Conservation (phyloP, 2,797 vertebrate species). For the Sibirionetta formosa region DNA sequence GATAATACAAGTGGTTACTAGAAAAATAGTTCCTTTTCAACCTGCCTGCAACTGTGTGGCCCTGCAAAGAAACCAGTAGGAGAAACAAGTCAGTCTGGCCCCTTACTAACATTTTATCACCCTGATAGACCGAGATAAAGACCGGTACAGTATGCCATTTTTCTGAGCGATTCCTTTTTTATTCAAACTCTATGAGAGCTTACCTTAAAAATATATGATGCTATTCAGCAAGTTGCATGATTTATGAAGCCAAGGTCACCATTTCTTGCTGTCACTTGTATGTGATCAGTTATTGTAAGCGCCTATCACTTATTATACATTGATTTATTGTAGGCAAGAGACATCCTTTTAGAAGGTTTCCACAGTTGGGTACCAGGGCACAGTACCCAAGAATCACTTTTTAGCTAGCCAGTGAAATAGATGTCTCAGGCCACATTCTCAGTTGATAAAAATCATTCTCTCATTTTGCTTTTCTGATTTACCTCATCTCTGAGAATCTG, state of each 20-base stretch:
- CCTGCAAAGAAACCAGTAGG: not conserved
- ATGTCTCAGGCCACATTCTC: not conserved
- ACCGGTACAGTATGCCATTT: not conserved
- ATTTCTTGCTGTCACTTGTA: constrained; percentile 27
- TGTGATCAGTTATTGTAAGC: constrained; percentile 5
- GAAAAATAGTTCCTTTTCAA: not conserved
- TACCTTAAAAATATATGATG: constrained; percentile 45
- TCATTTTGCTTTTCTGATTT: not conserved
- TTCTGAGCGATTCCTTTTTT: not conserved
- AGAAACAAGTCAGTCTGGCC: not conserved
- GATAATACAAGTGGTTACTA: not conserved
- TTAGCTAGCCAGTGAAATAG: not conserved
- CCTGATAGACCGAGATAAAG: not conserved
- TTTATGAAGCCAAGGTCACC: not conserved
- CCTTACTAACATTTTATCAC: not conserved
- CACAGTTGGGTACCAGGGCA: fast-evolving
- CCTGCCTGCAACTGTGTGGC: not conserved
- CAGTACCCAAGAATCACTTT: not conserved
- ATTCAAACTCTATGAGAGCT: not conserved
- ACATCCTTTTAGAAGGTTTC: not conserved
- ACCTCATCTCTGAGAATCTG: not conserved
- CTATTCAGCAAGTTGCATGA: constrained; percentile 23
- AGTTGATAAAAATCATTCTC: not conserved
- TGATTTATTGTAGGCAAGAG: not conserved
- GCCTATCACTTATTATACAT: not conserved